Base-by-base conservation (phyloP, 2,888 invertebrate species). In the Macropis europaea region DNA sequence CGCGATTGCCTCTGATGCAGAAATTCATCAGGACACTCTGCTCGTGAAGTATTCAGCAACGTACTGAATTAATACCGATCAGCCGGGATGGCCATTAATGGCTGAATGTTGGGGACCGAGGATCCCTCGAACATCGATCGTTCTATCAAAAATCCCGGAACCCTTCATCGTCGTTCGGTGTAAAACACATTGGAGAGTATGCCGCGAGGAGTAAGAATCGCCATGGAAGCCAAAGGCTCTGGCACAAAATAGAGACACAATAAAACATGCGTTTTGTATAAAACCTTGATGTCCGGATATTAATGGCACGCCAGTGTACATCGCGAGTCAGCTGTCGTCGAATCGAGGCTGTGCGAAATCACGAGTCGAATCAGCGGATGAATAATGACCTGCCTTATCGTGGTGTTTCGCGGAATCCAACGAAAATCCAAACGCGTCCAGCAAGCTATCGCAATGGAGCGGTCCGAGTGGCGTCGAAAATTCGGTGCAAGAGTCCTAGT, bases 401-500 rank as follows among this genome's bases (percentile, higher is more conserved):
- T n/a, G 32, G 38, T 38, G 59, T 66, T 66, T 52, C 42, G 61
- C 3, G 53, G 56, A 26, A n/a, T 57, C n/a, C 63, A 26, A 52
- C 62, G 74, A 42, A 71, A 40, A 52, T 50, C 38, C 30, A 42
- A 61, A 50, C 68, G 63, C 57, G 36, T 15, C 54, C 54, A 36
- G 43, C 66, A 15, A 54, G 67, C 47, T 50, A 72, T 74, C 72
- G 70, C 78, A 50, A 71, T 61, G 66, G 53, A 45, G 56, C 77
- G 68, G 64, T 42, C n/a, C n/a, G 73, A 80, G 80, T 70, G 62
- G 42, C 68, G 77, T 79, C 79, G 45, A 80, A 80, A 80, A 80
- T 80, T 80, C 56, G 71, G 24, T n/a, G 79, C 73, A 72, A 77
- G 79, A 81, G 79, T 74, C 79, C 83, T 79, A 79, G 75, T 69